Conservation (phyloP, 2,888 invertebrate genomes). For the Amphipyra berbera region DNA sequence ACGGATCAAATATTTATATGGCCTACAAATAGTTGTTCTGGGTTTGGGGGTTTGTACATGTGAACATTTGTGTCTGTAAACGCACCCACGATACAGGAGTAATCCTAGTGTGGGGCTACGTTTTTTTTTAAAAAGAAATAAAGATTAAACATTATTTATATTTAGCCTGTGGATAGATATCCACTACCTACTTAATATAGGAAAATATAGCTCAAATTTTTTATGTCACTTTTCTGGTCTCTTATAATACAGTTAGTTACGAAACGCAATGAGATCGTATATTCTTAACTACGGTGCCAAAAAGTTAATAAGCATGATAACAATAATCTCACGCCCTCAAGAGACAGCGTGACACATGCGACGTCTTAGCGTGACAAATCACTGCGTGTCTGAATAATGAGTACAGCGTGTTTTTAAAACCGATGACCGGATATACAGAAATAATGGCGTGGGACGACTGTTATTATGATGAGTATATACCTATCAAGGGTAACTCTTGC, state of each 20-base stretch:
- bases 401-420: slow-evolving; percentile 1
- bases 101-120: too few relatives aligned
- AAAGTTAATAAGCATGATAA: slow-evolving; percentile 11
- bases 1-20: too few relatives aligned
- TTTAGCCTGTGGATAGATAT: too few relatives aligned
- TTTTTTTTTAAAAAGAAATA: too few relatives aligned
- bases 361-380: not conserved
- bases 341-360: not conserved
- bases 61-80: too few relatives aligned
- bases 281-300: not conserved
- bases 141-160: too few relatives aligned
- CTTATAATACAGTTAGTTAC: not conserved
- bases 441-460: not conserved
- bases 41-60: too few relatives aligned
- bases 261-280: not conserved
- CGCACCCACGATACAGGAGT: too few relatives aligned
- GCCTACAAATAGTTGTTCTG: too few relatives aligned
- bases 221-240: not conserved
- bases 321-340: slow-evolving; percentile 1
- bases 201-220: not conserved
- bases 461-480: too few relatives aligned
- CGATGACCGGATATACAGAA: not conserved
- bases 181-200: too few relatives aligned
- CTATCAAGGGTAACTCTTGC: not conserved
- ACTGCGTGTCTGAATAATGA: slow-evolving; percentile 1